Conservation (phyloP, 2,797 vertebrate species). For the Aphelocoma californica region DNA sequence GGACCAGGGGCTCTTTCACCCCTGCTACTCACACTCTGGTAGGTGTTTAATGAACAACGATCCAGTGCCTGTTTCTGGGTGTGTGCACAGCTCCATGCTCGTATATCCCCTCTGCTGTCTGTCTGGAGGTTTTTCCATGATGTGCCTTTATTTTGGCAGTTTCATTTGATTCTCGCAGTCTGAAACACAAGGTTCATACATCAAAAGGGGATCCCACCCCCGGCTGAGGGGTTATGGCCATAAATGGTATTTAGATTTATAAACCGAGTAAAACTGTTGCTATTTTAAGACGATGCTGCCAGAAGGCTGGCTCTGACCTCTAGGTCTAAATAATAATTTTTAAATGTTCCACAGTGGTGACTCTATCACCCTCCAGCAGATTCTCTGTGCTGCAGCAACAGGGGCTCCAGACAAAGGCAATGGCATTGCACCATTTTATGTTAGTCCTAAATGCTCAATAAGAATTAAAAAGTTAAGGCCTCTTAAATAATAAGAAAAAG, state of each 20-base stretch:
- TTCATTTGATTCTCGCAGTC: neutral
- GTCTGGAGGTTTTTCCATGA: neutral
- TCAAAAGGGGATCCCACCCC: neutral
- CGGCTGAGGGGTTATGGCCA: neutral
- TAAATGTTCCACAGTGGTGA: neutral
- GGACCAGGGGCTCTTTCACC: neutral
- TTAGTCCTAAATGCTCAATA: neutral
- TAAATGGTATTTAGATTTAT: conserved; percentile 55
- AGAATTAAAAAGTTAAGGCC: neutral
- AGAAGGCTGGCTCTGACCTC: neutral
- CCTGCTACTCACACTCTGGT: neutral
- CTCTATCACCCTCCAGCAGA: neutral
- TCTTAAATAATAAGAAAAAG: neutral
- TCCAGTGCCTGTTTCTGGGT: neutral
- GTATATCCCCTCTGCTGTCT: neutral
- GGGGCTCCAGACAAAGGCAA: neutral
- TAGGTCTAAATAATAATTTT: conserved; percentile 3
- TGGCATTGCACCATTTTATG: neutral
- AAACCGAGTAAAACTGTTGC: neutral
- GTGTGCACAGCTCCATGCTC: rapidly evolving
- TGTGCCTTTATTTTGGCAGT: neutral
- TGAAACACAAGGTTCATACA: neutral
- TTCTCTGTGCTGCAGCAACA: neutral
- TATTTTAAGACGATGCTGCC: conserved; percentile 59
- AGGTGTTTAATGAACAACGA: rapidly evolving